phyloP scores from a whole-genome alignment of 1,140 invertebrate species.

The Sesamia nonagrioides region DNA sequence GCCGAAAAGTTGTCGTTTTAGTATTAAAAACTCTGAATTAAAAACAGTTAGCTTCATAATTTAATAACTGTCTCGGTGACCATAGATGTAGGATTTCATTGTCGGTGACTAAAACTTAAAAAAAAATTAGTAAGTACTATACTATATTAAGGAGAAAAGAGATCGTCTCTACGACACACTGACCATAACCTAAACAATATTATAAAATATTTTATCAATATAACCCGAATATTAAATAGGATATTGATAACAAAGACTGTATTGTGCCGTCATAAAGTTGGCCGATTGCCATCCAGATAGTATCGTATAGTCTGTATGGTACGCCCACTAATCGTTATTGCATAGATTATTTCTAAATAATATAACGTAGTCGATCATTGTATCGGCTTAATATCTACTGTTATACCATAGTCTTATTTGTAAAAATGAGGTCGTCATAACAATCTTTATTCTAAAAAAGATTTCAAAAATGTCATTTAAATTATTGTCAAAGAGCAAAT shows the following conservation, averaged over 20 bases:
- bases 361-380: constrained; percentile 1
- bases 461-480: not conserved
- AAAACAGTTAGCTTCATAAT: too few relatives aligned
- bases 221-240: constrained; percentile 13
- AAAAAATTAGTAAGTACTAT: too few relatives aligned
- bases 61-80: too few relatives aligned
- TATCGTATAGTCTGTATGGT: not conserved
- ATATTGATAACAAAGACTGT: constrained; percentile 25
- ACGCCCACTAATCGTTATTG: constrained; percentile 13
- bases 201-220: constrained; percentile 2
- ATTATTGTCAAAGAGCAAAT: constrained; percentile 9
- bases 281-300: constrained; percentile 20
- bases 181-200: not conserved
- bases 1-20: too few relatives aligned
- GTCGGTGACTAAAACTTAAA: too few relatives aligned
- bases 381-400: not conserved
- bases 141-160: too few relatives aligned
- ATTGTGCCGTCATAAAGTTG: constrained; percentile 10
- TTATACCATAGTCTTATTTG: not conserved
- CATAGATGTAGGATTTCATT: too few relatives aligned
- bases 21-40: too few relatives aligned
- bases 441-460: not conserved
- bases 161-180: too few relatives aligned
- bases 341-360: not conserved
- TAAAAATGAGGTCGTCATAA: not conserved